These are phyloP conservation scores for Gulo gulo DNA, from an alignment of 2,113 vertebrate species.

Conservation along the genomic window DNA sequence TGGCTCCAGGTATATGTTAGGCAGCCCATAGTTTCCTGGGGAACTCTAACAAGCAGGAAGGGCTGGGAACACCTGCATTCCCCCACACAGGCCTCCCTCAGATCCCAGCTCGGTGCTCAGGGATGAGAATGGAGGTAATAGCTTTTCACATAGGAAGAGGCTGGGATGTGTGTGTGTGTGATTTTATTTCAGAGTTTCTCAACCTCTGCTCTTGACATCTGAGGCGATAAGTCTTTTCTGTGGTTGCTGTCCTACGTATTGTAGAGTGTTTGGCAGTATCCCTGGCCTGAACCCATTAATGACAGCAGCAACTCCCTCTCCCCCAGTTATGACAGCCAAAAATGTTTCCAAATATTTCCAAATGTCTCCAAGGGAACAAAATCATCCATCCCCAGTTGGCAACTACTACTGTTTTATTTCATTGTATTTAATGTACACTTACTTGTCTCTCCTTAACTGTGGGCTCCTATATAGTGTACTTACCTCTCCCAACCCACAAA, in stretches of 20 bases:
- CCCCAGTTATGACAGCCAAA: background rate
- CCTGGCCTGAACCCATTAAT: background rate
- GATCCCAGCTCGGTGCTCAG: background rate
- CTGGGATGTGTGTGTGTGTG: background rate
- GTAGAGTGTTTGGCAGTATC: background rate
- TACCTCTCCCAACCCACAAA: background rate
- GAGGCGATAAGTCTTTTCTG: background rate
- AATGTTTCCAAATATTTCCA: background rate
- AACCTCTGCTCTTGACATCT: background rate
- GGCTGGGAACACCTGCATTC: background rate
- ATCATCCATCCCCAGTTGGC: background rate
- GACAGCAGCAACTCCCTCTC: background rate
- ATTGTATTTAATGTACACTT: background rate
- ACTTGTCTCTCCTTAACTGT: background rate
- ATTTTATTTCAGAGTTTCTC: conserved; percentile 1
- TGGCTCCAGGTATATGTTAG: background rate
- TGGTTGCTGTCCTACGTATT: background rate
- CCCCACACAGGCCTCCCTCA: background rate
- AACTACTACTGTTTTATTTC: background rate
- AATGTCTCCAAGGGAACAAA: background rate
- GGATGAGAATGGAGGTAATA: background rate
- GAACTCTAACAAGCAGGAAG: background rate
- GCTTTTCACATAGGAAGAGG: background rate
- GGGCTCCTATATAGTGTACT: background rate
- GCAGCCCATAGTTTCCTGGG: background rate